Percentiles rank a stretch among this genome's conserved stretches.
phyloP scores from a whole-genome alignment of 2,888 invertebrate species.

The Deroplatys truncata region DNA sequence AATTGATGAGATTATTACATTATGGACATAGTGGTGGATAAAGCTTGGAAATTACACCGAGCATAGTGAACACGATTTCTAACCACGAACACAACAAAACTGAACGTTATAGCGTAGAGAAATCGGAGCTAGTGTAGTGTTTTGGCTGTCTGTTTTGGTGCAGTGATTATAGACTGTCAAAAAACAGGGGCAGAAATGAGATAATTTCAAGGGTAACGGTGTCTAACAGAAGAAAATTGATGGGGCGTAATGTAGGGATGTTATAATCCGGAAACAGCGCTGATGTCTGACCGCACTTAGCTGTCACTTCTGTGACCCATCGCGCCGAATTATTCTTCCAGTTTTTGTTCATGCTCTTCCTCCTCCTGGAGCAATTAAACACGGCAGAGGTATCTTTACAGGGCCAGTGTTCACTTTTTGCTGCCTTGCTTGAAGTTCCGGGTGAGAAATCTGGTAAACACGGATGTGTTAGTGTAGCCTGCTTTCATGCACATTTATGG shows the following conservation, averaged over 20 bases:
- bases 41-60: not conserved
- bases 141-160: not conserved
- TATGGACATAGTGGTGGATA: not conserved
- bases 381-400: not conserved
- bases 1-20: too few relatives aligned
- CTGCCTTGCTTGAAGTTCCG: not conserved
- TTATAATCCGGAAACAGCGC: not conserved
- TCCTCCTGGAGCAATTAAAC: not conserved
- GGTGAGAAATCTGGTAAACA: not conserved
- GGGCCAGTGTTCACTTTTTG: too few relatives aligned
- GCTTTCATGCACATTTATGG: too few relatives aligned
- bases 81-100: not conserved
- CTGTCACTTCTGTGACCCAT: not conserved
- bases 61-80: too few relatives aligned
- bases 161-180: not conserved
- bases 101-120: not conserved
- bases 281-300: not conserved
- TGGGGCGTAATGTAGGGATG: not conserved
- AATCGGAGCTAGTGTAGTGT: not conserved
- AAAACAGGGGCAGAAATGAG: not conserved
- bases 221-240: not conserved
- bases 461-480: not conserved
- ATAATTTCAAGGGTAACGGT: not conserved
- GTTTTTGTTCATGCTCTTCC: not conserved
- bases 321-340: too few relatives aligned